phyloP scores from a whole-genome alignment of 1,140 invertebrate genomes.

The Ceratina japonica region DNA sequence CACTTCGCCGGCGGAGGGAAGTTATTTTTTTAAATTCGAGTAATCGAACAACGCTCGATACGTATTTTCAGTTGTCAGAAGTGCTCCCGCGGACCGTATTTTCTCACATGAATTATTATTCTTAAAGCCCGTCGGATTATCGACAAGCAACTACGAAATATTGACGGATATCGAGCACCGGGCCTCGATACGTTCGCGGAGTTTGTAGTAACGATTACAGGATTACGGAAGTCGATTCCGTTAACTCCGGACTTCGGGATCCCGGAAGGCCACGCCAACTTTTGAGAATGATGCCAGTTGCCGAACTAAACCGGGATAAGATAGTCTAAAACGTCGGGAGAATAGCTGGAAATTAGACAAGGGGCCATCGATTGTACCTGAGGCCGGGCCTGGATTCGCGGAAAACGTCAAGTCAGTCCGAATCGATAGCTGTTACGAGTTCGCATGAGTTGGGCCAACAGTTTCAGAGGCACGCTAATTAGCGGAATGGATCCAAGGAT shows the following conservation, averaged over 20 bases:
- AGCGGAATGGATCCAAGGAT: neutral
- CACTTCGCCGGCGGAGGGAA: no score
- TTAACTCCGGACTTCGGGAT: neutral
- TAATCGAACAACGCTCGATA: no score
- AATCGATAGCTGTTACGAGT: neutral
- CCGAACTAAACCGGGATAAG: no score
- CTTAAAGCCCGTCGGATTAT: no score
- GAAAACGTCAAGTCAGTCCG: neutral
- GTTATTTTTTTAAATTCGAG: no score
- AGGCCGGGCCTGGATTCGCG: neutral
- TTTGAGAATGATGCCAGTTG: no score
- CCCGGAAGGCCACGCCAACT: constrained; percentile 15
- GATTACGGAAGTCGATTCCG: constrained; percentile 9
- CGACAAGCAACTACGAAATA: neutral
- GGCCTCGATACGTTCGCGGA: neutral
- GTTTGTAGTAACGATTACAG: neutral
- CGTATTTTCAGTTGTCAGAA: no score
- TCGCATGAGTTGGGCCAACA: neutral
- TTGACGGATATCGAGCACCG: constrained; percentile 8
- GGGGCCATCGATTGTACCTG: neutral
- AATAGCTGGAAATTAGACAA: no score
- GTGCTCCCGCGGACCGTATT: no score
- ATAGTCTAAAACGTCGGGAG: no score
- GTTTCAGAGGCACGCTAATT: neutral
- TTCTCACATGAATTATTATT: no score